Evolutionary conservation across 1,140 invertebrate genomes (phyloP), one percentile per base, ranked within the genome.

Genomic region (Olivierus martensii): DNA sequence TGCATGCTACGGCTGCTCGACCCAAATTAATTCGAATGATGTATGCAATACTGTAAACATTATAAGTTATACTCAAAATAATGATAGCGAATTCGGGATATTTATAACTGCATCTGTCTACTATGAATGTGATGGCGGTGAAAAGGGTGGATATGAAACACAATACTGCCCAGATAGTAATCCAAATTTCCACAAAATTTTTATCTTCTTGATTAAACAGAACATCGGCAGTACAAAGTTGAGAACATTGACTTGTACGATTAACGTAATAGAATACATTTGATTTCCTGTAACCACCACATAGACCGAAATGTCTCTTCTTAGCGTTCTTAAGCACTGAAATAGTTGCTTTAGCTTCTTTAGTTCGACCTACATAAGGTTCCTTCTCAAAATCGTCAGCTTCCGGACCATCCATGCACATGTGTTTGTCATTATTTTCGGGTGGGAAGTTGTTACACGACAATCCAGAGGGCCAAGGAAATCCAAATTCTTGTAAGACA

Each of bases 371-470:
- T 9, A 28, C 28, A 28, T 28, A 28, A 28, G 28, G 28, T 44
- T 48, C 14, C 55, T 47, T 22, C 49, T 52, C 12, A 42, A 15
- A 39, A 52, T 28, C 4, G 47, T 19, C 19, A 48, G 9, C 36
- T 39, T 46, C 52, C n/a, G 82, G 81, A 2, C 87, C 87, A 62
- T 91, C 86, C 86, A 96, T 95, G 66, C 92, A 96, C 84, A 96
- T 91, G 64, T 88, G 81, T 51, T 87, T 79, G 60, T 89, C 82
- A 67, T 87, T 85, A 67, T 94, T 94, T 61, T 83, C 80, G 0
- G 77, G 77, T 3, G 89, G 89, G 69, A 95, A 94, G 51, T 82
- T 78, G 11, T 82, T 80, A 64, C 92, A 96, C 64, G 95, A 85
- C 12, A 96, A 73, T 4, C 82, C 81, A 4, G 81, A 74, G 0